Base-by-base conservation (phyloP, 2,888 invertebrate species). In the Desoria tigrina region DNA sequence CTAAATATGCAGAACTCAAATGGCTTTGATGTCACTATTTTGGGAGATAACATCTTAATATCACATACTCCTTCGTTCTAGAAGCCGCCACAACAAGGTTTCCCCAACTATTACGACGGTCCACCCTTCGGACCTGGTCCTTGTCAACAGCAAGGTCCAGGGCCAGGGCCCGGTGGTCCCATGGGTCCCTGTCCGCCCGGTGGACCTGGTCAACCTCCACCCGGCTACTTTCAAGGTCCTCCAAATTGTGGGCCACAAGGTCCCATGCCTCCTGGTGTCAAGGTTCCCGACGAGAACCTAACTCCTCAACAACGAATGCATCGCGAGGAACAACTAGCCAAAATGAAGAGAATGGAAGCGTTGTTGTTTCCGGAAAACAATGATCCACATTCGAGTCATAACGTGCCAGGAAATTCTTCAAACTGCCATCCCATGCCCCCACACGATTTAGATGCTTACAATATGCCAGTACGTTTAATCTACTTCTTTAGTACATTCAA, bases 231-330 rank as follows among this genome's bases (percentile, higher is more conserved):
- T 59, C 71, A 72, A 45, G 71, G 71, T 42, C 72, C 74, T 2
- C 61, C 69, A 42, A 63, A 66, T 57, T 57, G 66, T 37, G 69
- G 63, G 42, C 61, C 69, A n/a, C 68, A 66, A 53, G 70, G 72
- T 21, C 65, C 68, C 37, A 71, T 71, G 69, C 69, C 71, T 42
- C 73, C 80, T 84, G 87, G 89, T 76, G 91, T 93, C 54, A 93
- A 94, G 85, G 90, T 94, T 78, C 94, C 94, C 76, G 94, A 94
- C 82, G 96, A 96, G 82, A 94, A 95, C 82, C 83, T 97, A 77
- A 97, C 97, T 61, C 95, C 96, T 39, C 94, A 96, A 80, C 96
- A 97, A 80, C 86, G 94, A 62, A 92, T 94, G 71, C 93, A 94
- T 79, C 86, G 97, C 67, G 95, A 95, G 81, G 93, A 93, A 78